Percentiles rank a stretch among this genome's conserved stretches.
phyloP scores from a whole-genome alignment of 1,140 invertebrate genomes.

The Drosophila kurseongensis region DNA sequence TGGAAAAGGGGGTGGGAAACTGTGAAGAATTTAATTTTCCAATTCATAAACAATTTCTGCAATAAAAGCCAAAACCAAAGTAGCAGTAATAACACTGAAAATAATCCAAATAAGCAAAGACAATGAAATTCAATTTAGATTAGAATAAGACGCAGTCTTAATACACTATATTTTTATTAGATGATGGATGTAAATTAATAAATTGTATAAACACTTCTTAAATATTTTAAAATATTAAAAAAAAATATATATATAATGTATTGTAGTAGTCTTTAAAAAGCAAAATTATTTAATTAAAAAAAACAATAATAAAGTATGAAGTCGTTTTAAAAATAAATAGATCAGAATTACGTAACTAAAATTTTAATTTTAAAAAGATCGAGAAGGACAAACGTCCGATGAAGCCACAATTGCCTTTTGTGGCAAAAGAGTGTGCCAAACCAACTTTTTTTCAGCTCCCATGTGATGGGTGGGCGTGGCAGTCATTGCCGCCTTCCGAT shows the following conservation, averaged over 20 bases:
- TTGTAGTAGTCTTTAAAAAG: too few relatives aligned
- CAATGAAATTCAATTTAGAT: conserved; percentile 4
- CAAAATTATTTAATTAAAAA: too few relatives aligned
- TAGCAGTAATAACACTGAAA: conserved; percentile 72
- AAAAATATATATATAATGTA: too few relatives aligned
- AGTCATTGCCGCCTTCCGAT: conserved; percentile 44
- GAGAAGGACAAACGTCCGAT: neutral
- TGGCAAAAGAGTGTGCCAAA: conserved; percentile 11
- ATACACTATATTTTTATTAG: neutral
- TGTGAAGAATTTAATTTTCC: conserved; percentile 76
- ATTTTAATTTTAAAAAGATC: neutral
- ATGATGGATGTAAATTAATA: neutral
- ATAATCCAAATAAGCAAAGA: conserved; percentile 54
- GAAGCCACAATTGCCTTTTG: neutral
- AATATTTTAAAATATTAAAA: too few relatives aligned
- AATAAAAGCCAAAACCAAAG: conserved; percentile 69
- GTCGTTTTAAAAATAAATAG: too few relatives aligned
- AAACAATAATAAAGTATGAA: too few relatives aligned
- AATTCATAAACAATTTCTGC: conserved; percentile 79
- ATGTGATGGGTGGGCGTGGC: conserved; percentile 43
- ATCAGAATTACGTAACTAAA: too few relatives aligned
- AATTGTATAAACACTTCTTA: too few relatives aligned
- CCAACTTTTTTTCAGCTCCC: conserved; percentile 34
- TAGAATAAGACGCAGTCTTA: neutral
- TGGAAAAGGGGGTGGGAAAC: conserved; percentile 1